Conservation (phyloP, 2,888 invertebrate species). For the Argynnis bischoffii region DNA sequence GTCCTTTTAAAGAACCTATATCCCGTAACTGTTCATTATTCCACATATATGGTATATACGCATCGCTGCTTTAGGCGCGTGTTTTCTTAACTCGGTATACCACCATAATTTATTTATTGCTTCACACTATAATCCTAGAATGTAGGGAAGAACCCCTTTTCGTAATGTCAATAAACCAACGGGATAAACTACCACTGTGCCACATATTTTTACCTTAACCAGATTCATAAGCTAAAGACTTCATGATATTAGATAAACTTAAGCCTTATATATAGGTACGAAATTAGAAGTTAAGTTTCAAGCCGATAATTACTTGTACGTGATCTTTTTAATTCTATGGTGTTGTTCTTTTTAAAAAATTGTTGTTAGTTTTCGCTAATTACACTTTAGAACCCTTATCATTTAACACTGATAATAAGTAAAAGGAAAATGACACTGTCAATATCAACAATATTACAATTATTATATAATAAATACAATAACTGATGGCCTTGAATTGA, state of each 20-base stretch:
- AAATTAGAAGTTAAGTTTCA: no score
- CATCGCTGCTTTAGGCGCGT: slow-evolving; percentile 28
- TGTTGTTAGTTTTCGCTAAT: no score
- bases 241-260: not conserved
- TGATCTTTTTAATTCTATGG: no score
- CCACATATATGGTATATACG: slow-evolving; percentile 32
- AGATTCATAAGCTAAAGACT: no score
- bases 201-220: no score
- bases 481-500: slow-evolving; percentile 64
- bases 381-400: not conserved
- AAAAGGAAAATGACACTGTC: not conserved
- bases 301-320: no score
- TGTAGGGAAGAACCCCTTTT: not conserved
- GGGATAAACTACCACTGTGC: not conserved
- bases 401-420: not conserved
- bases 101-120: slow-evolving; percentile 27
- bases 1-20: slow-evolving; percentile 36
- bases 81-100: slow-evolving; percentile 32
- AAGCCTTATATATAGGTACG: no score
- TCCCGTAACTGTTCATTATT: slow-evolving; percentile 40
- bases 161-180: not conserved
- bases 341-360: no score
- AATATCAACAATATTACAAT: not conserved
- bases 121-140: not conserved
- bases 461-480: slow-evolving; percentile 45